A percentile compares a stretch with the other conserved stretches of the same genome.
phyloP scores from a whole-genome alignment of 2,113 vertebrate species.

The Phyllostomus discolor region DNA sequence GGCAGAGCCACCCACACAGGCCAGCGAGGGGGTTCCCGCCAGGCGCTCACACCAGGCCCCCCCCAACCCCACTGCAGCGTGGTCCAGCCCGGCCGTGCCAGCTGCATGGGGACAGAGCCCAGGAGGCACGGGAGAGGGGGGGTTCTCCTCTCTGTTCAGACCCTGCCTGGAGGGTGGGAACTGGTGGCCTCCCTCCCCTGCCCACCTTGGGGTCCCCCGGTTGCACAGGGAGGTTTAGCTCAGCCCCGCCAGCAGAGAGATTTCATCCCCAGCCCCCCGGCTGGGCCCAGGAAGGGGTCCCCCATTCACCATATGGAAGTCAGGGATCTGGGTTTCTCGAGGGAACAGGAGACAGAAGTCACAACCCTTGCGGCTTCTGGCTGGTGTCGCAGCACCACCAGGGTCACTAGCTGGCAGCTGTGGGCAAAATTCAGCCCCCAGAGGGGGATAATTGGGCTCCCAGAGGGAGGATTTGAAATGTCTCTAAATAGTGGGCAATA shows the following conservation, averaged over 20 bases:
- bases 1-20: conserved; percentile 52
- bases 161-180: accelerated
- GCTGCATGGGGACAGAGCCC: accelerated
- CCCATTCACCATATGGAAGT: background rate
- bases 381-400: accelerated
- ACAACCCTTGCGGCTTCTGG: accelerated
- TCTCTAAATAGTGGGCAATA: background rate
- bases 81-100: accelerated
- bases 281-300: accelerated
- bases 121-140: accelerated
- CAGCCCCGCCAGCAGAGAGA: background rate
- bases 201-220: background rate
- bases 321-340: background rate
- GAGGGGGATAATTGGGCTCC: background rate
- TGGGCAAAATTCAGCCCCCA: too few relatives aligned
- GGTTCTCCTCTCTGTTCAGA: background rate
- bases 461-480: background rate
- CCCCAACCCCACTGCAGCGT: background rate
- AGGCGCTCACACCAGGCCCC: background rate
- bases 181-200: accelerated
- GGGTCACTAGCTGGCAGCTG: background rate
- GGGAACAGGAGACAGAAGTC: background rate
- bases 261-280: accelerated
- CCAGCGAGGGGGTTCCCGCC: accelerated
- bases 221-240: background rate